These are phyloP conservation scores for Halcyon chelicuti DNA, from an alignment of 2,797 vertebrate species.

Conservation along the genomic window DNA sequence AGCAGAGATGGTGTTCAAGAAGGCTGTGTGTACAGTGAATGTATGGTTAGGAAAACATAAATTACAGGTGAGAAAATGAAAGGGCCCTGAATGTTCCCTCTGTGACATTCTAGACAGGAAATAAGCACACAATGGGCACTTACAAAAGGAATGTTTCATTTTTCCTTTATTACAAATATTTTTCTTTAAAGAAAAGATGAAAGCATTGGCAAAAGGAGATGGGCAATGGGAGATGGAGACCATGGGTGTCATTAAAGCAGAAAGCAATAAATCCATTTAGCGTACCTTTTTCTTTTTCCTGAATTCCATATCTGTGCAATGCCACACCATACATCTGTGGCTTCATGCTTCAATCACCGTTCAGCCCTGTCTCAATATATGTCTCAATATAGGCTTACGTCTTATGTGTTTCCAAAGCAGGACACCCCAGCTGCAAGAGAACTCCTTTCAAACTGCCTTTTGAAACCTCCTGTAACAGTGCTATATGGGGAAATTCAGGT, in stretches of 20 bases:
- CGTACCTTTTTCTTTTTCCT: background rate
- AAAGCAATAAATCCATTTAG: background rate
- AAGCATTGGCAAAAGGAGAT: background rate
- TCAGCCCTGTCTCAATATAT: background rate
- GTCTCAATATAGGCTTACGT: background rate
- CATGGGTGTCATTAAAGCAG: background rate
- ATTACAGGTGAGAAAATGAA: constrained; percentile 22
- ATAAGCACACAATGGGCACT: background rate
- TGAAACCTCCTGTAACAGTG: background rate
- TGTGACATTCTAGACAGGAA: background rate
- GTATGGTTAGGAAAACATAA: constrained; percentile 5
- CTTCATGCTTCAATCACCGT: background rate
- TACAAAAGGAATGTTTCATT: background rate
- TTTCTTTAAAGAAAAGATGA: constrained; percentile 15
- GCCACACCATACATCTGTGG: background rate
- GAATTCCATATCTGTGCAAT: background rate
- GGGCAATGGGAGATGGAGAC: background rate
- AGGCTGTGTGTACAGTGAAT: background rate
- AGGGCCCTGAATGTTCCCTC: background rate
- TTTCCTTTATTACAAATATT: constrained; percentile 26
- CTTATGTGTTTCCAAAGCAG: background rate
- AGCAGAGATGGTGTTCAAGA: background rate
- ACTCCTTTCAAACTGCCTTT: background rate
- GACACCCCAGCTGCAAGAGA: background rate
- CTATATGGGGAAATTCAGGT: background rate